Conservation (phyloP, 1,140 invertebrate species). For the Littorina saxatilis region DNA sequence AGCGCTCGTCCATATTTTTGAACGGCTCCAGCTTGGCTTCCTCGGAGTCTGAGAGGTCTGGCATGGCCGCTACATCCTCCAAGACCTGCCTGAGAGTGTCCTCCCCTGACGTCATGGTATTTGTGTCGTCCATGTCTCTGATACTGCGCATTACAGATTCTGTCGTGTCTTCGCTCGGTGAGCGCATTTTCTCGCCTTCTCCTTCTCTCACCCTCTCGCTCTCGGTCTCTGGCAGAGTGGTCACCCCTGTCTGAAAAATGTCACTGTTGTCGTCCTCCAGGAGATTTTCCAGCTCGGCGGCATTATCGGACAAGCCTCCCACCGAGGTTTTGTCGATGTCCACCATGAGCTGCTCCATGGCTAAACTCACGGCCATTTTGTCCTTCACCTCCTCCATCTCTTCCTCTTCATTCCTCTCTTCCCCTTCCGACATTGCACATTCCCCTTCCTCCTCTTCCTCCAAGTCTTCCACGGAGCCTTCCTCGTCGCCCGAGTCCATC, state of each 20-base stretch:
- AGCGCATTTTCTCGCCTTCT: background rate
- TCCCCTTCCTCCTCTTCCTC: slow-evolving; percentile 74
- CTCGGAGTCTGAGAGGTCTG: slow-evolving; percentile 44
- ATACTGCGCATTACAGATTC: slow-evolving; percentile 60
- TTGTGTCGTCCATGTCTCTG: slow-evolving; percentile 45
- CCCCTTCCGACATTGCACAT: slow-evolving; percentile 47
- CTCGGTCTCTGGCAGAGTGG: background rate
- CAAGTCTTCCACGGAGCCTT: slow-evolving; percentile 42
- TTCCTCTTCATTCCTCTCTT: slow-evolving; percentile 49
- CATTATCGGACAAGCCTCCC: slow-evolving; percentile 53
- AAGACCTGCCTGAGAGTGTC: slow-evolving; percentile 45
- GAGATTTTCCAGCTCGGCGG: slow-evolving; percentile 16
- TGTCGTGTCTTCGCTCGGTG: slow-evolving; percentile 48
- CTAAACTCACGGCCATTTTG: slow-evolving; percentile 70
- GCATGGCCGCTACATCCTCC: slow-evolving; percentile 43
- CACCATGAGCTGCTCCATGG: slow-evolving; percentile 64
- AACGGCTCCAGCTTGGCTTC: slow-evolving; percentile 49
- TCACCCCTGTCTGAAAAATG: background rate
- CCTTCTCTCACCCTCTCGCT: slow-evolving; percentile 1
- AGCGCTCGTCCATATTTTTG: slow-evolving; percentile 65
- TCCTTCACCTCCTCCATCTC: slow-evolving; percentile 58
- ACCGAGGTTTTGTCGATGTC: slow-evolving; percentile 71
- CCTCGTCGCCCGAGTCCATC: slow-evolving; percentile 35
- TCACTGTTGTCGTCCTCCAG: background rate
- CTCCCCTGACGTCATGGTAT: slow-evolving; percentile 35